phyloP scores from a whole-genome alignment of 2,113 vertebrate species.

The Verasper variegatus region DNA sequence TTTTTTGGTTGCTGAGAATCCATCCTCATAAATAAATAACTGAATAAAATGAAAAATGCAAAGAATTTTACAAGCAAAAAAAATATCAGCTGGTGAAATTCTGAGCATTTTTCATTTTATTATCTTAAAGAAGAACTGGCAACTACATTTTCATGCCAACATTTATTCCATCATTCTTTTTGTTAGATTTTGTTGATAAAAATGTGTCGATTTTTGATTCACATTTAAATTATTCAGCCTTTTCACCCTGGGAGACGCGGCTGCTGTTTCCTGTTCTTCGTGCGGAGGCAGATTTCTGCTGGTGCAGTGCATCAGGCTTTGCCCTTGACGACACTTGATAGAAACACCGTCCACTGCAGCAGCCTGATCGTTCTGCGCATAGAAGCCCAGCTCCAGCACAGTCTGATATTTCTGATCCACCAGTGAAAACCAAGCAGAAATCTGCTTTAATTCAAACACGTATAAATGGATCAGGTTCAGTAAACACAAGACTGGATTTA shows the following conservation, averaged over 20 bases:
- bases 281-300: conserved; percentile 10
- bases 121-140: too few species aligned
- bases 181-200: too few species aligned
- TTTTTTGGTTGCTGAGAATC: not conserved
- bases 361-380: not conserved
- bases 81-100: too few species aligned
- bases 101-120: too few species aligned
- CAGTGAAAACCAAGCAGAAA: too few species aligned
- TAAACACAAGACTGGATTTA: not conserved
- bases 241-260: not conserved
- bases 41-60: not conserved
- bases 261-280: conserved; percentile 3
- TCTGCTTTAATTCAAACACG: too few species aligned
- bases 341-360: conserved; percentile 40
- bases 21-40: not conserved
- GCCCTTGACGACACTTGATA: too few species aligned
- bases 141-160: too few species aligned
- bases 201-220: not conserved
- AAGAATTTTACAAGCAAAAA: not conserved
- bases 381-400: not conserved
- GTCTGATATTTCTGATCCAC: too few species aligned
- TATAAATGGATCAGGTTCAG: not conserved
- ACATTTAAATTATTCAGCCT: not conserved
- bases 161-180: too few species aligned
- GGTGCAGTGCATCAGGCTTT: conserved; percentile 55